Evolutionary conservation across 2,113 vertebrate genomes (phyloP).

Genomic region (Chamaea fasciata): DNA sequence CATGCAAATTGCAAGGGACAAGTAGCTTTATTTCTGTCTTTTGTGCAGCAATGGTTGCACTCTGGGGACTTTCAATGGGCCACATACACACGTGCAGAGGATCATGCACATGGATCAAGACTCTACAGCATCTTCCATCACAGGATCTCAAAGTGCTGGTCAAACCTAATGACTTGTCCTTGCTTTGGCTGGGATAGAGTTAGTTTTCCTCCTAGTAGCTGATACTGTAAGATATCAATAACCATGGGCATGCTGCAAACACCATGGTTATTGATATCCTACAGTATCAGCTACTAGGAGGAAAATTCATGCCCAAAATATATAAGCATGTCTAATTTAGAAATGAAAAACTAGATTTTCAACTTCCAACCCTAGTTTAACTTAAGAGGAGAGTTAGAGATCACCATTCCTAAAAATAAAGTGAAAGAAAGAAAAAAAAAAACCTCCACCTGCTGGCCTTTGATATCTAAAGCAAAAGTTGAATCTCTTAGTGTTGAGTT

Average conservation of each 20-base stretch:
- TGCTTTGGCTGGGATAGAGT: background rate
- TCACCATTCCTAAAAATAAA: background rate
- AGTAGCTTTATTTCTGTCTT: background rate
- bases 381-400: background rate
- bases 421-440: fast-evolving
- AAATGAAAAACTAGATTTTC: background rate
- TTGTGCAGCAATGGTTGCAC: background rate
- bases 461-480: background rate
- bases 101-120: background rate
- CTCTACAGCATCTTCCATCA: background rate
- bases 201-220: background rate
- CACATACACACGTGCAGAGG: background rate
- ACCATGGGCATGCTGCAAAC: background rate
- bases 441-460: background rate
- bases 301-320: background rate
- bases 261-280: background rate
- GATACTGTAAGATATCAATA: background rate
- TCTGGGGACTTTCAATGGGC: background rate
- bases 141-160: background rate
- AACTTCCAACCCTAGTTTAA: background rate
- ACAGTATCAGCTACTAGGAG: background rate
- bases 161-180: background rate
- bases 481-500: background rate
- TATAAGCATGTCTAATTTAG: background rate
- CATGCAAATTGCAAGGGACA: background rate